A percentile compares a stretch with the other conserved stretches of the same genome.
Conservation (phyloP, 2,888 invertebrate genomes). For the Frankliniella intonsa region DNA sequence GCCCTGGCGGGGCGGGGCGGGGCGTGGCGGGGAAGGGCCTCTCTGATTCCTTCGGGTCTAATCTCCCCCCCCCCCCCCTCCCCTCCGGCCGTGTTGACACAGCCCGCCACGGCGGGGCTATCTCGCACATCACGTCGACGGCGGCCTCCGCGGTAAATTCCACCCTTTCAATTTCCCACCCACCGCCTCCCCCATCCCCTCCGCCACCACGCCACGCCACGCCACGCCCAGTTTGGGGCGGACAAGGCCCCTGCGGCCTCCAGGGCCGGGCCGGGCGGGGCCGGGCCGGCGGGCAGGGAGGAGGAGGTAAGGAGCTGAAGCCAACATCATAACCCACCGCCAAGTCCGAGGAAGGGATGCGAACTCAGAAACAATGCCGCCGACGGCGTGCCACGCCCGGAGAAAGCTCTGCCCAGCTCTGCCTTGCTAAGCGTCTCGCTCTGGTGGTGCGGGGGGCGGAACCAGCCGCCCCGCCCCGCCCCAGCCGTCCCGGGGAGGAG, state of each 20-base stretch:
- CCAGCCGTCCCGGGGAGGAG: too few species aligned
- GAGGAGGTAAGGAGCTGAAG: not conserved
- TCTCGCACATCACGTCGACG: not conserved
- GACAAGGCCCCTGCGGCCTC: too few species aligned
- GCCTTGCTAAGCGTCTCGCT: too few species aligned
- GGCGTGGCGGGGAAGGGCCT: not conserved
- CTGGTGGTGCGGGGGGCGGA: too few species aligned
- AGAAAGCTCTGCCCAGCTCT: too few species aligned
- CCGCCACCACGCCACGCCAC: too few species aligned
- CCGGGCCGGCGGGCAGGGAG: not conserved
- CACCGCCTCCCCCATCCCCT: not conserved
- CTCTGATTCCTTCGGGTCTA: slow-evolving; percentile 2
- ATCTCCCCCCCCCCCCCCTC: not conserved
- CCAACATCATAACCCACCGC: slow-evolving; percentile 9
- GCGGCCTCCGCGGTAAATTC: not conserved
- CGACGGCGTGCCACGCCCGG: not conserved
- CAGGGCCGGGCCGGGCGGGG: too few species aligned
- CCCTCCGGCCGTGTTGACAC: not conserved
- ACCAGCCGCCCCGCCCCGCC: too few species aligned
- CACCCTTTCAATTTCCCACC: not conserved
- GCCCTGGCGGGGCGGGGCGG: not conserved
- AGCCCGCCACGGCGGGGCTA: not conserved
- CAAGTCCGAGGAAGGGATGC: not conserved
- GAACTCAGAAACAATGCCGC: not conserved
- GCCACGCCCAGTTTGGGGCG: too few species aligned